These are phyloP conservation scores for Parazoanthus darwini DNA, from an alignment of 92 coral and sea anemone species.

Conservation along the genomic window DNA sequence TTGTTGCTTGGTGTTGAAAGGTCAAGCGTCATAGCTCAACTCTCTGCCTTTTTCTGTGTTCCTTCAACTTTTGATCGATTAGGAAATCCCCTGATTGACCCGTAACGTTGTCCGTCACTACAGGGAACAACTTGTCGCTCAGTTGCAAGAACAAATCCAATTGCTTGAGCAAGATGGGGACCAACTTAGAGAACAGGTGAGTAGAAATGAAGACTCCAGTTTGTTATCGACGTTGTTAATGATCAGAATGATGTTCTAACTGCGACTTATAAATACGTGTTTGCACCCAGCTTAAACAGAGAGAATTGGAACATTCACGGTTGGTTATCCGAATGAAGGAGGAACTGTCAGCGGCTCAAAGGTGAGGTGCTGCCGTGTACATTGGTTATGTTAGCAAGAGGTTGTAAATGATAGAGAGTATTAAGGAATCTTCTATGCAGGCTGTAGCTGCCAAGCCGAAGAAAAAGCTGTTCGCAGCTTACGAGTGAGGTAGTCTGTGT, in stretches of 20 bases:
- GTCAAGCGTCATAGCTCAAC: background rate
- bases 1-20: background rate
- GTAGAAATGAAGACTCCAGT: background rate
- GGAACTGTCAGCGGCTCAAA: constrained; percentile 86
- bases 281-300: constrained; percentile 73
- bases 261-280: background rate
- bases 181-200: constrained; percentile 78
- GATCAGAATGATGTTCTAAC: background rate
- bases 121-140: constrained; percentile 83
- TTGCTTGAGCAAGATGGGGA: constrained; percentile 83
- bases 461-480: background rate
- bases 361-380: constrained; percentile 48
- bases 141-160: constrained; percentile 89
- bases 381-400: background rate
- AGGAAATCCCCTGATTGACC: background rate
- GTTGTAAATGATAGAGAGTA: background rate
- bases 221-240: background rate
- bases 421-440: background rate
- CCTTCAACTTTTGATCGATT: too few relatives aligned
- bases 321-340: constrained; percentile 74
- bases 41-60: too few relatives aligned
- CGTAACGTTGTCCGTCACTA: background rate
- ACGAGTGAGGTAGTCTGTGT: too few relatives aligned
- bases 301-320: constrained; percentile 72
- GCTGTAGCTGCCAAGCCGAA: background rate